phyloP scores from a whole-genome alignment of 2,113 vertebrate species.

The Epinephelus fuscoguttatus region DNA sequence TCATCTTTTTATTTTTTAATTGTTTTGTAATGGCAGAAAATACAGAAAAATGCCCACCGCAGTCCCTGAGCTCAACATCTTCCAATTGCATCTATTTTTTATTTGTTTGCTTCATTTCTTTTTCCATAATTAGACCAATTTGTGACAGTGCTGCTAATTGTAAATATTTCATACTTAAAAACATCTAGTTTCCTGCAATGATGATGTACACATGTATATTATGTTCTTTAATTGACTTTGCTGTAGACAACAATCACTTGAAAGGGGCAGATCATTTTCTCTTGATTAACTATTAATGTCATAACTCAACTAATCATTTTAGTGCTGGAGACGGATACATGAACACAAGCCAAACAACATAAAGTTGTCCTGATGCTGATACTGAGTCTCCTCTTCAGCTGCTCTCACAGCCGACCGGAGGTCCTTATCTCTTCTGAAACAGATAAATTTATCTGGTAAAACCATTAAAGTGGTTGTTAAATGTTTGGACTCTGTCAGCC shows the following conservation, averaged over 20 bases:
- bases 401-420: not conserved
- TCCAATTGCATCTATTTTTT: too few relatives aligned
- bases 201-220: not conserved
- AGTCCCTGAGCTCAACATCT: too few relatives aligned
- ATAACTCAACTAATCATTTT: not conserved
- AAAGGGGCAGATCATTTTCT: not conserved
- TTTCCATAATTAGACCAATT: not conserved
- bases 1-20: not conserved
- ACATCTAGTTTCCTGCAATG: not conserved
- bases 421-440: not conserved
- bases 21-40: not conserved
- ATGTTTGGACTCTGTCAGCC: not conserved
- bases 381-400: not conserved
- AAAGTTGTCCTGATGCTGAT: not conserved
- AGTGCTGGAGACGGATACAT: too few relatives aligned
- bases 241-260: too few relatives aligned
- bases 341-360: not conserved
- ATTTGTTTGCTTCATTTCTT: not conserved
- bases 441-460: not conserved
- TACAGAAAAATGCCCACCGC: not conserved
- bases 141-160: not conserved
- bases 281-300: not conserved
- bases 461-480: conserved; percentile 17
- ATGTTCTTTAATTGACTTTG: not conserved
- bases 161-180: not conserved